Base-by-base conservation (phyloP, 2,113 vertebrate species). In the Microtus pennsylvanicus region DNA sequence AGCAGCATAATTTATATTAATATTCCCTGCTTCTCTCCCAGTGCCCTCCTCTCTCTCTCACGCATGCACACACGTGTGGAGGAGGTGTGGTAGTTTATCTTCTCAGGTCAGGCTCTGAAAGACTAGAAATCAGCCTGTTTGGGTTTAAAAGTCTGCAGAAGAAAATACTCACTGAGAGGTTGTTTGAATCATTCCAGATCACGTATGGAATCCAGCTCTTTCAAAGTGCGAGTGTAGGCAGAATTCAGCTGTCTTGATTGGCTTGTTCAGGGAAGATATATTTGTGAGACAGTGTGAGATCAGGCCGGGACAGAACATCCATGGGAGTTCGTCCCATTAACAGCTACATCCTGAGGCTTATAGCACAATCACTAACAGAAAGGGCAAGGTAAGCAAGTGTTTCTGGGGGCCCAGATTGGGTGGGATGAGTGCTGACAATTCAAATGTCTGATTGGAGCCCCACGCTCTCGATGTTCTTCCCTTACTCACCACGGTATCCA, bases 51-150 rank as follows among this genome's bases (percentile, higher is more conserved):
- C 11, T 12, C 19, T 83, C 19, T 83, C 38, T 81, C 83, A 70
- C 11, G 42, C 30, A 85, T 6, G 38, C n/a, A 17, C 0, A 6
- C 21, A 76, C 82, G 67, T 33, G 77, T 88, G 35, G 9, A 58
- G 45, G 65, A 67, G 11, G n/a, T 58, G 0, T 77, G 22, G 61
- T 14, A n/a, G 47, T 28, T 96, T 90, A 69, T 69, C 55, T 42
- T 88, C 80, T 86, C n/a, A 83, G 76, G 76, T 38, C 42, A 92
- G 52, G 16, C 30, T 89, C 92, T 55, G 72, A 92, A 93, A 93
- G 93, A 63, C 52, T 93, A 16, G 26, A 90, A 89, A 82, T 89
- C 38, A 93, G 95, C 81, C 78, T 96, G 88, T 69, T 96, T 74
- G 72, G 30, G 93, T 47, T 78, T 63, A 90, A 82, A 24, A 55